Conservation (phyloP, 1,140 invertebrate genomes). For the Drosophila athabasca region DNA sequence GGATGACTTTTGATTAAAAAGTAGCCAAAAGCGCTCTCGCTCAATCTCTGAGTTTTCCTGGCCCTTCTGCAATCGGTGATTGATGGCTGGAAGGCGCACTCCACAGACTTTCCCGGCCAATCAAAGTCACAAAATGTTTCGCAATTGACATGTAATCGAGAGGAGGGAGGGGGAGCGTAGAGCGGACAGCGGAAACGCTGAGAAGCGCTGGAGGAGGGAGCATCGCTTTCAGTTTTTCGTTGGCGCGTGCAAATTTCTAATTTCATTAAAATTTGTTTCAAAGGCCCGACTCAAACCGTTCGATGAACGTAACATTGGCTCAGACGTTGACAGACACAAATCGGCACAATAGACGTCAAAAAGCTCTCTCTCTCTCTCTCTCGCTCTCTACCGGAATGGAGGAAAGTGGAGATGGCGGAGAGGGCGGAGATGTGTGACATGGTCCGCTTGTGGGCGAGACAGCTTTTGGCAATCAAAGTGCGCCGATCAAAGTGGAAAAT, state of each 20-base stretch:
- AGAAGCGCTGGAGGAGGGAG: neutral
- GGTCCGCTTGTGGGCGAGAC: constrained; percentile 27
- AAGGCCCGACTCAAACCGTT: constrained; percentile 17
- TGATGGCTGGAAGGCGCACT: constrained; percentile 1
- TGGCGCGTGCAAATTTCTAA: constrained; percentile 69
- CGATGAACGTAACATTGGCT: constrained; percentile 11
- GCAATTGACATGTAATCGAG: constrained; percentile 64
- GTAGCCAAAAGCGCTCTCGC: constrained; percentile 9
- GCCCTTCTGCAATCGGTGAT: constrained; percentile 10
- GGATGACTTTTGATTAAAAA: constrained; percentile 35
- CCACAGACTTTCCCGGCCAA: constrained; percentile 21
- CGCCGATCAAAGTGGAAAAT: constrained; percentile 74
- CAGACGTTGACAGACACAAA: constrained; percentile 77
- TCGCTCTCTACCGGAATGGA: too few relatives aligned
- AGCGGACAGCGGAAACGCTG: too few relatives aligned
- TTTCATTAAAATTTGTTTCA: constrained; percentile 73
- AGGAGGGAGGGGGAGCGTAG: neutral
- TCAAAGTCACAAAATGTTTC: constrained; percentile 67
- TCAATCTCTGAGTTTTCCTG: neutral
- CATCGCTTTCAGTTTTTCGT: constrained; percentile 50
- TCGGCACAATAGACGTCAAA: constrained; percentile 76
- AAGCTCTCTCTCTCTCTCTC: neutral
- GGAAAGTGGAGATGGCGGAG: too few relatives aligned
- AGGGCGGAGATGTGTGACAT: neutral
- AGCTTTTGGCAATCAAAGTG: constrained; percentile 71